phyloP scores from a whole-genome alignment of 2,888 invertebrate genomes.

The Chaetogeoica ovagalla region DNA sequence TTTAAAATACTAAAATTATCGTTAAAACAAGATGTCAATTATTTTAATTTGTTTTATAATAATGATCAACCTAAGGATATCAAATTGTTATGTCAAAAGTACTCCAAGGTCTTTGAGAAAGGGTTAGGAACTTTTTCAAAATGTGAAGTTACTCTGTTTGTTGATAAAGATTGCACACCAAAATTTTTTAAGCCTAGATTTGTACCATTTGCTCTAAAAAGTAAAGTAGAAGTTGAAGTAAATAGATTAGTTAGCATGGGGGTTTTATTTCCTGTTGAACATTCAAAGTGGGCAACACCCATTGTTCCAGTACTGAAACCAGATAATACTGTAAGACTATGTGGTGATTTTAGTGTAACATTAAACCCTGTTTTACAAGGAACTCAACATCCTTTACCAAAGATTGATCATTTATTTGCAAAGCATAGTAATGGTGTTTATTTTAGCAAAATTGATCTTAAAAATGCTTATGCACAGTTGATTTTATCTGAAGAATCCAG shows the following conservation, averaged over 20 bases:
- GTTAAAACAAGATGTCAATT: slow-evolving; percentile 5
- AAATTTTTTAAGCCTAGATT: slow-evolving; percentile 13
- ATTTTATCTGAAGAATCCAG: slow-evolving; percentile 15
- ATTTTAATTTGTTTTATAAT: not conserved
- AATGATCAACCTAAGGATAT: not conserved
- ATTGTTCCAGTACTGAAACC: slow-evolving; percentile 16
- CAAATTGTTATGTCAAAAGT: slow-evolving; percentile 7
- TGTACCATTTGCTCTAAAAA: slow-evolving; percentile 13
- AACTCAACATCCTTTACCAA: not conserved
- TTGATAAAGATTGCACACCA: not conserved
- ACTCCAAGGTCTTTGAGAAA: slow-evolving; percentile 25
- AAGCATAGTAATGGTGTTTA: not conserved
- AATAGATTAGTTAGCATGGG: slow-evolving; percentile 13
- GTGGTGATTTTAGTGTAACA: slow-evolving; percentile 13
- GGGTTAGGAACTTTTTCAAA: slow-evolving; percentile 14
- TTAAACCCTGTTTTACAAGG: slow-evolving; percentile 12
- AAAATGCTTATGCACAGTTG: slow-evolving; percentile 22
- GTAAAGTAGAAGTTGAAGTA: slow-evolving; percentile 18
- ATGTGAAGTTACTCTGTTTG: slow-evolving; percentile 16
- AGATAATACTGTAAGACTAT: not conserved
- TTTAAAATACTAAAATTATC: not conserved
- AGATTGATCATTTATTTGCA: slow-evolving; percentile 8
- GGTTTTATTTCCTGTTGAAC: slow-evolving; percentile 22
- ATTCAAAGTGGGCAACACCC: slow-evolving; percentile 23
- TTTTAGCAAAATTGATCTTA: slow-evolving; percentile 26